phyloP scores from a whole-genome alignment of 2,113 vertebrate genomes.

The Craseonycteris thonglongyai region DNA sequence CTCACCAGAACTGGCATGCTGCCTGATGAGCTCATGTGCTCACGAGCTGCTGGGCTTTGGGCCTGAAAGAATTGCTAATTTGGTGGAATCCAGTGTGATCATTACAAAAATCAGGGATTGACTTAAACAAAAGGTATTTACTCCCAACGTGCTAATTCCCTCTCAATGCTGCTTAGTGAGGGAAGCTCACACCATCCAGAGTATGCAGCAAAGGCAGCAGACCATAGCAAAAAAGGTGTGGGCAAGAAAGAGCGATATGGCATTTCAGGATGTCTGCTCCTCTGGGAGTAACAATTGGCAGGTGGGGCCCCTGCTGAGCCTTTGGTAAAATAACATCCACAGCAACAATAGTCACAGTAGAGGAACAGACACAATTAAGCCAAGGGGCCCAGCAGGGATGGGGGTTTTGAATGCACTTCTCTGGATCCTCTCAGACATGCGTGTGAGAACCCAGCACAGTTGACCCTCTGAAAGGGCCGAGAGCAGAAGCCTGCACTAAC shows the following conservation, averaged over 20 bases:
- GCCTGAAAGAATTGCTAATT: conserved; percentile 30
- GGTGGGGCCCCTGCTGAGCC: neutral
- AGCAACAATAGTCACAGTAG: neutral
- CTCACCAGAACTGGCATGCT: conserved; percentile 7
- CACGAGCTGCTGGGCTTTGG: conserved; percentile 12
- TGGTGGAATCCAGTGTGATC: conserved; percentile 31
- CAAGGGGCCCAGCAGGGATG: neutral
- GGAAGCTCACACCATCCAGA: neutral
- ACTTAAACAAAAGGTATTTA: neutral
- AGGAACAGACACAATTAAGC: neutral
- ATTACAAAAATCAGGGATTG: neutral
- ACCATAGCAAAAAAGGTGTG: neutral
- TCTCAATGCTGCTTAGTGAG: neutral
- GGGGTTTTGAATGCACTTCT: rapidly evolving
- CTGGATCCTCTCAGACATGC: neutral
- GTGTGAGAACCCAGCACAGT: neutral
- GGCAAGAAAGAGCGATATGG: neutral
- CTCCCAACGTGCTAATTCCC: neutral
- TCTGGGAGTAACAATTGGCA: neutral
- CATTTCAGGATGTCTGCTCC: neutral
- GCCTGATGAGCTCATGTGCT: neutral
- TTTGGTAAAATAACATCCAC: neutral
- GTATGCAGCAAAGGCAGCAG: neutral
- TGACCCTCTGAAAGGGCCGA: neutral
- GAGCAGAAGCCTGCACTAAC: neutral